A percentile compares a stretch with the other conserved stretches of the same genome.
These are phyloP conservation scores for Sarcophilus harrisii DNA, from an alignment of 2,797 vertebrate species.

Conservation along the genomic window DNA sequence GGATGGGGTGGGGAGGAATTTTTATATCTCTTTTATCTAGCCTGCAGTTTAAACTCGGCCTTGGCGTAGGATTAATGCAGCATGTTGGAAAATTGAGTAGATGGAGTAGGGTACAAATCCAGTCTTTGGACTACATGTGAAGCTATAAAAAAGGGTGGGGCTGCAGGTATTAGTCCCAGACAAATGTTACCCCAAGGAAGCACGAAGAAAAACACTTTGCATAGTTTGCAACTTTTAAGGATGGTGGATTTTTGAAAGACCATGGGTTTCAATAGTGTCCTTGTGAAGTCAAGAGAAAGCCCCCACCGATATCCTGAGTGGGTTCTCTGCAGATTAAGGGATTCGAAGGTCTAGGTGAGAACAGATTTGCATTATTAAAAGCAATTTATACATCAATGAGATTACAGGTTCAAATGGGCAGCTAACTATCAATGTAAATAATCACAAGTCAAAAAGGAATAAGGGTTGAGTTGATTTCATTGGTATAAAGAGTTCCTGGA, in stretches of 20 bases:
- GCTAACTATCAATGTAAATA: background rate
- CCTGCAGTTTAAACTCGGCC: slow-evolving; percentile 66
- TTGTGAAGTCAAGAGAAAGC: background rate
- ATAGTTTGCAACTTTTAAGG: slow-evolving; percentile 34
- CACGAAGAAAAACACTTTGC: slow-evolving; percentile 44
- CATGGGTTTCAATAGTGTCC: slow-evolving; percentile 1
- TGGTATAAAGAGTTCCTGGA: background rate
- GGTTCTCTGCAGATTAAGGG: background rate
- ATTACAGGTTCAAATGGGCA: background rate
- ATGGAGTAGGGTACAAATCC: slow-evolving; percentile 69
- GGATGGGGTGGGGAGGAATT: slow-evolving; percentile 72
- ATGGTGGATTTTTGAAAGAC: slow-evolving; percentile 59
- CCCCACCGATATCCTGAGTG: background rate
- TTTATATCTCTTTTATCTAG: slow-evolving; percentile 70
- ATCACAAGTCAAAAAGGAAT: background rate
- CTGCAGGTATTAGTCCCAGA: slow-evolving; percentile 59
- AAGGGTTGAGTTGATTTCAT: background rate
- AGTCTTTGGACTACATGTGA: slow-evolving; percentile 69
- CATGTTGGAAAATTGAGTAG: slow-evolving; percentile 62
- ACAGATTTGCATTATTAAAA: background rate
- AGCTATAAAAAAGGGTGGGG: slow-evolving; percentile 64
- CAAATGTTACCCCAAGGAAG: slow-evolving; percentile 65
- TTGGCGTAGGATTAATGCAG: slow-evolving; percentile 63
- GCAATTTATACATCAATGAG: background rate
- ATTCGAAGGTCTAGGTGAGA: background rate